Conservation (phyloP, 2,797 vertebrate species). For the Argyrosomus regius region DNA sequence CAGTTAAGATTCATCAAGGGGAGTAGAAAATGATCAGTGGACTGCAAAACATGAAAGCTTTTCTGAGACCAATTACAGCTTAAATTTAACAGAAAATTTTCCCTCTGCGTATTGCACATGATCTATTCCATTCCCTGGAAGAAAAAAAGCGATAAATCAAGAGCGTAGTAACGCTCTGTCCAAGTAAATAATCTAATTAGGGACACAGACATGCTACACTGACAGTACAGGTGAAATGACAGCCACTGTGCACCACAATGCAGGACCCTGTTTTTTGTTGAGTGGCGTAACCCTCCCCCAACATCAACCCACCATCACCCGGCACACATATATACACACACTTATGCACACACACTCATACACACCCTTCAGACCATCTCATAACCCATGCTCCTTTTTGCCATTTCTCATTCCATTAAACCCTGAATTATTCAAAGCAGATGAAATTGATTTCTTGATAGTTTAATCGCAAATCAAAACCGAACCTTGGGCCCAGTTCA, state of each 20-base stretch:
- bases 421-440: conserved; percentile 86
- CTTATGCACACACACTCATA: conserved; percentile 3
- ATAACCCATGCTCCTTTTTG: conserved; percentile 71
- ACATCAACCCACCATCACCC: background rate
- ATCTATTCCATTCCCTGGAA: conserved; percentile 32
- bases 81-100: conserved; percentile 38
- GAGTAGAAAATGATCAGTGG: conserved; percentile 36
- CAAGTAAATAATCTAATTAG: conserved; percentile 36
- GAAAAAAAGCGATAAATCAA: conserved; percentile 30
- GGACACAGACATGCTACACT: conserved; percentile 42
- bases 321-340: background rate
- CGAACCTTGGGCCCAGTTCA: conserved; percentile 76
- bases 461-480: conserved; percentile 87
- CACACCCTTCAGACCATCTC: conserved; percentile 68
- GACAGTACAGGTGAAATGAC: conserved; percentile 52
- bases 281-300: conserved; percentile 29
- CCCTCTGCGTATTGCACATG: conserved; percentile 16
- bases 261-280: conserved; percentile 56
- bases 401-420: conserved; percentile 85
- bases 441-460: conserved; percentile 87
- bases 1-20: conserved; percentile 49
- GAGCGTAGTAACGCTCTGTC: background rate
- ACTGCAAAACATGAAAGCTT: conserved; percentile 49
- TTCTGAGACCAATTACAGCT: conserved; percentile 53
- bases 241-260: conserved; percentile 40